Evolutionary conservation across 2,797 vertebrate genomes (phyloP).

Genomic region (Emydoidea blandingii): DNA sequence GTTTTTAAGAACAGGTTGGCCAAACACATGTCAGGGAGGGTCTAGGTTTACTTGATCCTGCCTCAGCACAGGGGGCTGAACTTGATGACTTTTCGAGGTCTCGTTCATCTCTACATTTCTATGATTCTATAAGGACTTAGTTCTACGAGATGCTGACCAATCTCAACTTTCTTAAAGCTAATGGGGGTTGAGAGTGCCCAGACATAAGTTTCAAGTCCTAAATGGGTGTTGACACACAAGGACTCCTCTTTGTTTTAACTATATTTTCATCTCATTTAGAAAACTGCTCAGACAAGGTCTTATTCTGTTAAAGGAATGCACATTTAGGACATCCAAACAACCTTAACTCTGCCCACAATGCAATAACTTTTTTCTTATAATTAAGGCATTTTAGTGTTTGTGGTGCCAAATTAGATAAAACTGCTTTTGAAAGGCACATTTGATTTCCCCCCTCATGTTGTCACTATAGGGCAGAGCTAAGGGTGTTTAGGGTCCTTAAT

Average conservation of each 20-base stretch:
- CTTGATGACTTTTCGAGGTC: not conserved
- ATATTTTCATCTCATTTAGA: slow-evolving; percentile 1
- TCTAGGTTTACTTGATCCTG: not conserved
- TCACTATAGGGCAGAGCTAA: not conserved
- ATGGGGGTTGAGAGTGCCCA: slow-evolving; percentile 37
- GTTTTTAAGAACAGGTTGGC: not conserved
- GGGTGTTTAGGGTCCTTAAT: not conserved
- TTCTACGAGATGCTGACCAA: slow-evolving; percentile 35
- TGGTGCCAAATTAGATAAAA: slow-evolving; percentile 19
- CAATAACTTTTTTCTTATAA: not conserved
- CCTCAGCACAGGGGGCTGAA: not conserved
- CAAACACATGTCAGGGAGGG: not conserved
- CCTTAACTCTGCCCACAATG: not conserved
- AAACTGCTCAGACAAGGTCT: not conserved
- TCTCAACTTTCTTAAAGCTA: slow-evolving; percentile 55
- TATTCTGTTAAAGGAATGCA: slow-evolving; percentile 4
- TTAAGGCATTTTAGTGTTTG: not conserved
- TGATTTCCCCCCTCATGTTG: not conserved
- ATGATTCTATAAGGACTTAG: not conserved
- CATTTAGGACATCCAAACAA: not conserved
- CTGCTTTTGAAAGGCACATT: not conserved
- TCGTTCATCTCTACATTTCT: not conserved
- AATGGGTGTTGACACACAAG: not conserved
- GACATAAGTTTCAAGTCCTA: slow-evolving; percentile 39
- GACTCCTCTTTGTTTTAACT: not conserved